Evolutionary conservation across 2,113 vertebrate species (phyloP).

Genomic region (Synchiropus splendidus): DNA sequence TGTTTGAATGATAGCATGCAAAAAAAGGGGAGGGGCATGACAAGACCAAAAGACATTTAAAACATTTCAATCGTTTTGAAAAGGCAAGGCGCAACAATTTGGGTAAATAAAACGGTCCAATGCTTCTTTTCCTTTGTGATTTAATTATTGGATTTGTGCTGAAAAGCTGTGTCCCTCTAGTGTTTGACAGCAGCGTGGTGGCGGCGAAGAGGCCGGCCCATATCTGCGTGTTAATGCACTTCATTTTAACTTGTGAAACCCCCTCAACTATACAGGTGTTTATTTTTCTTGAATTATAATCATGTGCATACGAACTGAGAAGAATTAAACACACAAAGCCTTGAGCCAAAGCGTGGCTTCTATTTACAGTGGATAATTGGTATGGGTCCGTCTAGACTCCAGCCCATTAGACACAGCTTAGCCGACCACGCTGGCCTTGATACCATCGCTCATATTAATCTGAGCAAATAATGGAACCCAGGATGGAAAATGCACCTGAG

Average conservation of each 20-base stretch:
- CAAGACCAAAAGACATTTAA: too few relatives aligned
- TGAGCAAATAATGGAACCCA: constrained; percentile 62
- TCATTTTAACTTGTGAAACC: constrained; percentile 1
- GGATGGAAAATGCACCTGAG: constrained; percentile 56
- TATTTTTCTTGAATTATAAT: constrained; percentile 57
- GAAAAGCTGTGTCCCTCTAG: too few relatives aligned
- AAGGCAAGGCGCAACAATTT: too few relatives aligned
- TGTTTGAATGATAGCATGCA: too few relatives aligned
- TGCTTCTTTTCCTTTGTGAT: background rate
- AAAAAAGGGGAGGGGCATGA: too few relatives aligned
- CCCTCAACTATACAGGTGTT: constrained; percentile 39
- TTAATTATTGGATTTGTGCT: background rate
- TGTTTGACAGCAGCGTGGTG: too few relatives aligned
- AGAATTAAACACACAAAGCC: constrained; percentile 67
- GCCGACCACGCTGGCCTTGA: constrained; percentile 45
- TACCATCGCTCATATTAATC: constrained; percentile 60
- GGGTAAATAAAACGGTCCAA: too few relatives aligned
- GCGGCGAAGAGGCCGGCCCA: too few relatives aligned
- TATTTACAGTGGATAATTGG: constrained; percentile 74
- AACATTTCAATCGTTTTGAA: too few relatives aligned
- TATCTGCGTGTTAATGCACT: constrained; percentile 3
- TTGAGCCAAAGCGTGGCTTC: constrained; percentile 58
- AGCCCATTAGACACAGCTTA: constrained; percentile 72
- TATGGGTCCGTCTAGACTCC: constrained; percentile 60
- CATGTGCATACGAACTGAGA: constrained; percentile 51